Percentiles rank a stretch among this genome's conserved stretches.
phyloP scores from a whole-genome alignment of 2,888 invertebrate species.

The Meteorus cinctellus region DNA sequence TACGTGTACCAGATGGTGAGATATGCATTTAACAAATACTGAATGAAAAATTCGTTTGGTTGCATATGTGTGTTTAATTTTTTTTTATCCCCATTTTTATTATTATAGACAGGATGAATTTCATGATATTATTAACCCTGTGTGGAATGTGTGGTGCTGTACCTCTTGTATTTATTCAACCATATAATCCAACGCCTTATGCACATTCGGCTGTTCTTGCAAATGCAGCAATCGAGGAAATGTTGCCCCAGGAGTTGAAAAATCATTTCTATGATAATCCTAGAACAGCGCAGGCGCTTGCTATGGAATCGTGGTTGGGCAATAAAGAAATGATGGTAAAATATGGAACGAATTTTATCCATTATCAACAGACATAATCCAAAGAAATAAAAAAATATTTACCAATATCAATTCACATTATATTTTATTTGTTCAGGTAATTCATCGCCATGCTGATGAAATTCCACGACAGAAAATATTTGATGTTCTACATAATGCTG shows the following conservation, averaged over 20 bases:
- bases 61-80: background rate
- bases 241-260: slow-evolving; percentile 81
- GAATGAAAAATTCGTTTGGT: background rate
- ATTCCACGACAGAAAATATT: slow-evolving; percentile 86
- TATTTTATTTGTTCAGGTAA: slow-evolving; percentile 73
- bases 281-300: slow-evolving; percentile 81
- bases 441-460: slow-evolving; percentile 86
- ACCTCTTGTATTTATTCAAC: slow-evolving; percentile 60
- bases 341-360: background rate
- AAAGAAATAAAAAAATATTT: background rate
- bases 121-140: slow-evolving; percentile 52
- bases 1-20: background rate
- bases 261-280: slow-evolving; percentile 88
- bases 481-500: slow-evolving; percentile 83
- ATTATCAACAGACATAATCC: too few relatives aligned
- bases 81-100: background rate
- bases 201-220: slow-evolving; percentile 83
- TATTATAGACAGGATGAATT: slow-evolving; percentile 45
- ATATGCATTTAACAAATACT: background rate
- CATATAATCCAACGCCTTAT: slow-evolving; percentile 54
- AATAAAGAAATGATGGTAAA: slow-evolving; percentile 82
- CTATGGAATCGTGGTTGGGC: slow-evolving; percentile 86
- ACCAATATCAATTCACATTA: slow-evolving; percentile 10
- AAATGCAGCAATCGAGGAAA: slow-evolving; percentile 82
- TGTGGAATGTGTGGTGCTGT: slow-evolving; percentile 56